A percentile compares a stretch with the other conserved stretches of the same genome.
phyloP scores from a whole-genome alignment of 2,888 invertebrate species.

The Mimachlamys varia region DNA sequence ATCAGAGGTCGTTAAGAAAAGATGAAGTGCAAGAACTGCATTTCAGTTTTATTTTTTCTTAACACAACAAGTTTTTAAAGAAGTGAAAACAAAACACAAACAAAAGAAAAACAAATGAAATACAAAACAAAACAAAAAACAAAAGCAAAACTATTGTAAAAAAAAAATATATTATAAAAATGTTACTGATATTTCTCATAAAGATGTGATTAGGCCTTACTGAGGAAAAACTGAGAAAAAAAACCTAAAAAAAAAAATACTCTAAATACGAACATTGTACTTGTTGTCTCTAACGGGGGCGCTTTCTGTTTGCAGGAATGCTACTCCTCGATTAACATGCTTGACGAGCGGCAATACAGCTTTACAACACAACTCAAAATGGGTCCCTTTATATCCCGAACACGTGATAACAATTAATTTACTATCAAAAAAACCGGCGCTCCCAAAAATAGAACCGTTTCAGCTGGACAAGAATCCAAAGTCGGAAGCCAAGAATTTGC shows the following conservation, averaged over 20 bases:
- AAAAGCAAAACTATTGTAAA: too few relatives aligned
- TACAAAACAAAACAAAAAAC: too few relatives aligned
- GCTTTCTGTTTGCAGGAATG: not conserved
- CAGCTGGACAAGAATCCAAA: slow-evolving; percentile 13
- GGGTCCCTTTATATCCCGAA: not conserved
- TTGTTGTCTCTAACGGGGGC: not conserved
- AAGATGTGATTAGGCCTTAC: too few relatives aligned
- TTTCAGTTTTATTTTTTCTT: too few relatives aligned
- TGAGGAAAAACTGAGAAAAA: too few relatives aligned
- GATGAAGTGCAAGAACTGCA: too few relatives aligned
- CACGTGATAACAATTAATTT: slow-evolving; percentile 32
- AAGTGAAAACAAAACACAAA: too few relatives aligned
- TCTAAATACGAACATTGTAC: not conserved
- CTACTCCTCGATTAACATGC: not conserved
- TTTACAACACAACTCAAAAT: not conserved
- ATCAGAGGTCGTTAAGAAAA: too few relatives aligned
- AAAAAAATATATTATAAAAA: too few relatives aligned
- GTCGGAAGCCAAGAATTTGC: slow-evolving; percentile 23
- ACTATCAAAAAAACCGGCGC: not conserved
- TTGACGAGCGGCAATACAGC: not conserved
- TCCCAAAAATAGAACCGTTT: not conserved
- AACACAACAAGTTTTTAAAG: too few relatives aligned
- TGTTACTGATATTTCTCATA: too few relatives aligned
- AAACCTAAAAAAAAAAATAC: not conserved
- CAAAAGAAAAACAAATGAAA: too few relatives aligned